A percentile compares a stretch with the other conserved stretches of the same genome.
Conservation (phyloP, 2,888 invertebrate species). For the Drosophila prolongata region DNA sequence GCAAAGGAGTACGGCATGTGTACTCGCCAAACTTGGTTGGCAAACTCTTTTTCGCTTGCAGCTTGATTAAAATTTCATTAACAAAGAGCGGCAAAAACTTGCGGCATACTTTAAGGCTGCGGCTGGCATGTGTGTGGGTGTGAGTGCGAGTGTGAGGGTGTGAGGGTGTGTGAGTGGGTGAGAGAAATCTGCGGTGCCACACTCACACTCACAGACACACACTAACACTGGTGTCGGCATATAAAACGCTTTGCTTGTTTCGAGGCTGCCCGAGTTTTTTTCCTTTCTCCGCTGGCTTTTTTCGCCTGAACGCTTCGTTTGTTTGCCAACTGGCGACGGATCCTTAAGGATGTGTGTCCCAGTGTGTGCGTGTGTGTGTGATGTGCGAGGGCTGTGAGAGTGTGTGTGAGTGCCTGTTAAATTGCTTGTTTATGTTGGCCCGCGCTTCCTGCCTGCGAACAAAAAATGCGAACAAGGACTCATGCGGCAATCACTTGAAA, state of each 20-base stretch:
- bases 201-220: slow-evolving; percentile 18
- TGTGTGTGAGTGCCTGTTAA: slow-evolving; percentile 62
- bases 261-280: slow-evolving; percentile 49
- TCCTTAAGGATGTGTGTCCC: slow-evolving; percentile 23
- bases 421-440: slow-evolving; percentile 76
- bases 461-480: slow-evolving; percentile 24
- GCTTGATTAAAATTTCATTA: slow-evolving; percentile 80
- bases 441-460: slow-evolving; percentile 45
- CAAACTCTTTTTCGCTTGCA: slow-evolving; percentile 44
- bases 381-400: slow-evolving; percentile 11
- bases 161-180: slow-evolving; percentile 29
- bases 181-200: slow-evolving; percentile 67
- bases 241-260: slow-evolving; percentile 69
- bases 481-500: slow-evolving; percentile 69
- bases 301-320: slow-evolving; percentile 79
- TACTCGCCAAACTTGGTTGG: slow-evolving; percentile 41
- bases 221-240: slow-evolving; percentile 36
- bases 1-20: slow-evolving; percentile 16
- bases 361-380: slow-evolving; percentile 14
- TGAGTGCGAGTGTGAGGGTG: slow-evolving; percentile 3
- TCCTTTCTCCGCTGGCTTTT: slow-evolving; percentile 61
- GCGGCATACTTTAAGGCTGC: slow-evolving; percentile 73
- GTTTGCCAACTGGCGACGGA: slow-evolving; percentile 74
- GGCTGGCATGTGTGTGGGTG: slow-evolving; percentile 28
- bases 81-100: slow-evolving; percentile 64